phyloP scores from a whole-genome alignment of 2,797 vertebrate genomes.

The Notamacropus eugenii region DNA sequence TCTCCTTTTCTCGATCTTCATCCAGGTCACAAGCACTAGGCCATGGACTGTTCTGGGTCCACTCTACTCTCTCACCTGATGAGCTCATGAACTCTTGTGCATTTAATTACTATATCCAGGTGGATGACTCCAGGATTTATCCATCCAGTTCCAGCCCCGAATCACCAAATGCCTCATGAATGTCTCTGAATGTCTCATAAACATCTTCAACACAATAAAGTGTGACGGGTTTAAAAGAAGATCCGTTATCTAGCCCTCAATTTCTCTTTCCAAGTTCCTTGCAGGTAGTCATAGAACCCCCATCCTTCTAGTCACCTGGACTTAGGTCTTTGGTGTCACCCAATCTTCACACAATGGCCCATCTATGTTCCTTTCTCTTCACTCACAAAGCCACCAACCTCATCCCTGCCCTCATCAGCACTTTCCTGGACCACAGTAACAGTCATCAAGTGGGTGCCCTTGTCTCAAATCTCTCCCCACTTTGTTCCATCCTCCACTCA shows the following conservation, averaged over 20 bases:
- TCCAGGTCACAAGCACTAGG: not conserved
- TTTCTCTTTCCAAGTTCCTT: not conserved
- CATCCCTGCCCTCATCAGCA: not conserved
- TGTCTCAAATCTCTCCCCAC: not conserved
- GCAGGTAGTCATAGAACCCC: no score
- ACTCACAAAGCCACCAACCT: not conserved
- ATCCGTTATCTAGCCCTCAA: not conserved
- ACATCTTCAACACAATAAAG: not conserved
- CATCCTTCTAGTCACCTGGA: not conserved
- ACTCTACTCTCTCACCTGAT: not conserved
- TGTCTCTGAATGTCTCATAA: not conserved
- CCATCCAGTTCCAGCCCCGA: no score
- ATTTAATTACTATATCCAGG: not conserved
- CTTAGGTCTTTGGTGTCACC: not conserved
- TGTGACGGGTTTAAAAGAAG: not conserved
- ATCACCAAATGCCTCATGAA: not conserved
- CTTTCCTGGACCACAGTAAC: not conserved
- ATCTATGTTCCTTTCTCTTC: not conserved
- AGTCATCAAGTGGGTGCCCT: not conserved
- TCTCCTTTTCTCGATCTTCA: not conserved
- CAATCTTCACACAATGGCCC: not conserved
- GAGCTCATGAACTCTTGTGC: not conserved
- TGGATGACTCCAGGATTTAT: not conserved
- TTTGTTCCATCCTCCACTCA: not conserved
- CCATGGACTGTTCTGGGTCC: not conserved